Base-by-base conservation (phyloP, 1,140 invertebrate species). In the Tetramorium simillimum region DNA sequence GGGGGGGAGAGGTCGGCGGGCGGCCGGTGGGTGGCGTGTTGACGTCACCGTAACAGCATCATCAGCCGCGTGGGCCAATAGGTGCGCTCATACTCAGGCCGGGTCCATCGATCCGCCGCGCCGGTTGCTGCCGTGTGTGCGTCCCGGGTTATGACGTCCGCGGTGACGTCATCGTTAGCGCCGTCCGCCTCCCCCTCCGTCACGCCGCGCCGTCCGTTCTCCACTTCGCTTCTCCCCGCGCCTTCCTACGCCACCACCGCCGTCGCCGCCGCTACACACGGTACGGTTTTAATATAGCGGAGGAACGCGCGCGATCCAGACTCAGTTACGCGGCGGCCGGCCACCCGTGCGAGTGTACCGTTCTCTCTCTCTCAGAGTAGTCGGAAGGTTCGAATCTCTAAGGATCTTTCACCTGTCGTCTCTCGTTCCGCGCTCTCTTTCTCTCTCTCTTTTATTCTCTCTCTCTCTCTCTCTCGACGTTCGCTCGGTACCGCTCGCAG, bases 201-300 rank as follows among this genome's bases (percentile, higher is more conserved):
- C 33, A 33, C 33, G 28, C 9, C 58, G 24, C 51, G 58, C 14
- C 58, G 58, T 1, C 67, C 58, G 46, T 46, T 51, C 37, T 18
- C 81, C 33, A 0, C 28, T 69, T 21, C 73, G 21, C 60, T 62
- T 63, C 58, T 24, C 37, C 2, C 67, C 65, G 43, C 60, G 49
- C 40, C 65, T 3, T 69, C 65, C 40, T 69, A 69, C 65, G 43
- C 60, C 70, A 21, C 70, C 62, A 43, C 80, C 86, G 76, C 67
- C 77, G 82, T 60, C 86, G 88, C 63, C 92, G 92, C 90, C 92
- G 93, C 93, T 94, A 94, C 94, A 94, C 93, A 94, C 93, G 92
- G 93, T 94, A 94, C 94, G 94, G 94, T 95, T 95, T 95, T 95
- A 94, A 95, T 95, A 95, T 95, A 95, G 94, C 92, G 93, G 93